Evolutionary conservation across 2,888 invertebrate genomes (phyloP), one percentile per base, ranked within the genome.

Genomic region (Heliothis peltigera): DNA sequence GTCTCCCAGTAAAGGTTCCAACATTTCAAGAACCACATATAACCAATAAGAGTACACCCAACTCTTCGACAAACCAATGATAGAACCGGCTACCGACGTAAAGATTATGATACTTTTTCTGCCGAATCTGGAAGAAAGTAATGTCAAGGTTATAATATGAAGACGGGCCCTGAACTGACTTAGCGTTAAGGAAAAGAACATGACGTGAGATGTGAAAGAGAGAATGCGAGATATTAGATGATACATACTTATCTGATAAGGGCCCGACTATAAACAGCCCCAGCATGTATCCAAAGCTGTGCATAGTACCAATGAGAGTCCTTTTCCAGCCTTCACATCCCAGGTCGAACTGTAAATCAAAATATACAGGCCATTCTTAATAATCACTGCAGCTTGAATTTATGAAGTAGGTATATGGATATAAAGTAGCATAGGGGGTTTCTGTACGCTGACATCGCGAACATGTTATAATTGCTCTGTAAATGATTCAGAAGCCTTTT

Each of bases 221-320:
- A n/a, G n/a, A n/a, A n/a, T n/a, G n/a, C n/a, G n/a, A n/a, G n/a
- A n/a, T n/a, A n/a, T n/a, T n/a, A n/a, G n/a, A n/a, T n/a, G n/a
- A 12, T 12, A 12, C 12, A 19, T 70, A 79, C 79, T 75, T 79
- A 49, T 79, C 78, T 58, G 78, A 79, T 18, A 75, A 17, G 28
- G 79, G 64, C 0, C 79, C 78, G 0, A 66, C 39, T 22, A 95
- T 84, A 25, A 95, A 92, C 39, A 96, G 81, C 1, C 95, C 95
- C n/a, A 95, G 82, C 73, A 96, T 94, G 69, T 95, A 95, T 7
- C 96, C 96, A 43, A 92, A 75, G 72, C 94, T 95, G 79, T 95
- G 95, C 46, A 96, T 85, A 6, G 94, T 93, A 10, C 94, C 94
- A 19, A 94, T 87, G 28, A 94, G 75, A 0, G 93, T 89, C 52